Base-by-base conservation (phyloP, 2,797 vertebrate genomes). In the Emydoidea blandingii region DNA sequence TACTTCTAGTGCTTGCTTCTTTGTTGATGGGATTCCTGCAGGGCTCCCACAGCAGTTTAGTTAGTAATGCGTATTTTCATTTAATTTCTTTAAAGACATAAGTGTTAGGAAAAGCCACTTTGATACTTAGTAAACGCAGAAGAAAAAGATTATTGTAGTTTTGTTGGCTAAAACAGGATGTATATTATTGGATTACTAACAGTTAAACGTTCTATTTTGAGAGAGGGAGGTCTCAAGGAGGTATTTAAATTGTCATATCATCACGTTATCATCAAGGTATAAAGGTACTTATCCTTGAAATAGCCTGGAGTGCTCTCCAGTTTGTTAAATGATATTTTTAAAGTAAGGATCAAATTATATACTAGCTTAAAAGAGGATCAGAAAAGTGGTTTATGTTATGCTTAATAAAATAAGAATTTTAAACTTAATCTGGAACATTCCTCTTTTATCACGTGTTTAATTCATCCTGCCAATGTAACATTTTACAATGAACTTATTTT, bases 11-110 rank as follows among this genome's bases (percentile, higher is more conserved):
- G 84, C 80, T 84, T 62, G 86, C 95, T 96, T 94, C 93, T 92
- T 94, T 93, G 87, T 95, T 96, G 97, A 96, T 88, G 93, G 95
- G 96, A 96, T 95, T 96, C 97, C 97, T 97, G 97, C 91, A 93
- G 98, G 98, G 97, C 74, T 97, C 94, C 68, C 89, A 76, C 92
- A 89, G 96, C 78, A 91, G 56, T 96, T 95, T 97, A 90, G 93
- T 90, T 97, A 98, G 92, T 96, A 92, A 93, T 78, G 91, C 78
- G 49, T 88, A 57, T 95, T 97, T 95, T 97, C 95, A 97, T 96
- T 96, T 96, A 62, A 93, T 88, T 94, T 95, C 83, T 93, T 91
- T 90, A 94, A 96, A 97, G 94, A 90, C 1, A 6, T 3, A 56
- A 85, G 47, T 59, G 82, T 91, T 95, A 83, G 94, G 91, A 96